Evolutionary conservation across 2,888 invertebrate genomes (phyloP).

Genomic region (Hydropsyche betteni): DNA sequence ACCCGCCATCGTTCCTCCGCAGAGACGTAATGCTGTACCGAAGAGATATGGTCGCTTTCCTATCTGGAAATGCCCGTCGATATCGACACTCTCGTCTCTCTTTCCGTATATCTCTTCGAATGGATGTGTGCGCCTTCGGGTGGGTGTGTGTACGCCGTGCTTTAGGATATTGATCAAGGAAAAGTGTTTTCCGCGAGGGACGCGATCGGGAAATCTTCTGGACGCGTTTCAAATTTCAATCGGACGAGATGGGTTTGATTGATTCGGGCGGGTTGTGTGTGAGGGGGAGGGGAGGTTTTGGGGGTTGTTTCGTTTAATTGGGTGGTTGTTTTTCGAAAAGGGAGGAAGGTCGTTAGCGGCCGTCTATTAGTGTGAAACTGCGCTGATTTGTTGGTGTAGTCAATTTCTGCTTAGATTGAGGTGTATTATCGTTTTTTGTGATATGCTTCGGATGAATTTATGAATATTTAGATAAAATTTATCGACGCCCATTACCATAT

Average conservation of each 20-base stretch:
- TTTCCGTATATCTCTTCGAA: background rate
- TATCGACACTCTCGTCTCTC: background rate
- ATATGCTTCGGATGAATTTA: too few species aligned
- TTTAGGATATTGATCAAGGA: constrained; percentile 47
- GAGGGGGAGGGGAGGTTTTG: too few species aligned
- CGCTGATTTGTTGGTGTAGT: too few species aligned
- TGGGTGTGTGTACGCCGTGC: background rate
- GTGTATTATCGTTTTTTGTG: too few species aligned
- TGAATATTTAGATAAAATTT: too few species aligned
- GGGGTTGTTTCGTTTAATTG: too few species aligned
- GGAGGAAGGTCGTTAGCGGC: too few species aligned
- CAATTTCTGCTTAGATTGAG: too few species aligned
- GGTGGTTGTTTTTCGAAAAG: too few species aligned
- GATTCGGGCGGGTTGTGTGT: background rate
- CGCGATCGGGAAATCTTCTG: constrained; percentile 34
- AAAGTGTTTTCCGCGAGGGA: constrained; percentile 49
- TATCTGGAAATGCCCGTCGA: constrained; percentile 11
- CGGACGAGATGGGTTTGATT: background rate
- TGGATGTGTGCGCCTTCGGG: too few species aligned
- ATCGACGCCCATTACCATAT: too few species aligned
- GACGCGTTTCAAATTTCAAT: constrained; percentile 36
- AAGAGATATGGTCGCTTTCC: constrained; percentile 48
- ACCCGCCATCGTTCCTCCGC: background rate
- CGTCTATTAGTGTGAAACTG: too few species aligned
- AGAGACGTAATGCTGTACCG: constrained; percentile 3